A percentile compares a stretch with the other conserved stretches of the same genome.
Evolutionary conservation across 1,140 invertebrate genomes (phyloP).

Genomic region (Mactra quadrangularis): DNA sequence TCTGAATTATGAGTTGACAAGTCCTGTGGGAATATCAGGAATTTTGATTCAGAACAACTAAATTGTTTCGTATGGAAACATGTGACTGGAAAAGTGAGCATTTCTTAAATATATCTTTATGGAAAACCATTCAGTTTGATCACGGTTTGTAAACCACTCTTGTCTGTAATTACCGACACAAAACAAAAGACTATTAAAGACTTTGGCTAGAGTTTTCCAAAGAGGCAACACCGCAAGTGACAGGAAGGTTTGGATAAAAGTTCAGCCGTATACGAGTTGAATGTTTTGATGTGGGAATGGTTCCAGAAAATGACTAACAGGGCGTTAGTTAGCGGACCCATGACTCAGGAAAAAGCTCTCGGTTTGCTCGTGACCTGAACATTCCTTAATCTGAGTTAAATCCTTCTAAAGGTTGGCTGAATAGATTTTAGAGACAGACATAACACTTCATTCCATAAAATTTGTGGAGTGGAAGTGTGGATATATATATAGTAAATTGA

Average conservation of each 20-base stretch:
- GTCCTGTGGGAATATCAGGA: too few species aligned
- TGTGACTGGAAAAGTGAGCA: too few species aligned
- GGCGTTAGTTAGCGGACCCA: background rate
- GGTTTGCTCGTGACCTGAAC: background rate
- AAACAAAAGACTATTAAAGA: too few species aligned
- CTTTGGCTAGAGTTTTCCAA: too few species aligned
- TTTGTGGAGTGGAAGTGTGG: slow-evolving; percentile 9
- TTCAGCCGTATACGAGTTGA: background rate
- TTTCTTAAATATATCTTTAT: too few species aligned
- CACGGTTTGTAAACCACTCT: too few species aligned
- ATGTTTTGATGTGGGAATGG: slow-evolving; percentile 9
- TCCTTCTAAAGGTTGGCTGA: background rate
- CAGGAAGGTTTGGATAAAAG: background rate
- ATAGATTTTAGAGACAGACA: background rate
- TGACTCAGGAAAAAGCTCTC: background rate
- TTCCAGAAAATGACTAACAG: background rate
- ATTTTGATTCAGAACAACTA: too few species aligned
- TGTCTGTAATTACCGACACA: too few species aligned
- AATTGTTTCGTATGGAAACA: too few species aligned
- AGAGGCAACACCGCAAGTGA: background rate
- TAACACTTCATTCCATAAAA: too few species aligned
- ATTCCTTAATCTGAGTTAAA: background rate
- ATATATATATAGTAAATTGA: background rate
- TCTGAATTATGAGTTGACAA: too few species aligned
- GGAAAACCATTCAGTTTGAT: too few species aligned